Conservation (phyloP, 2,797 vertebrate genomes). For the Darevskia mixta region DNA sequence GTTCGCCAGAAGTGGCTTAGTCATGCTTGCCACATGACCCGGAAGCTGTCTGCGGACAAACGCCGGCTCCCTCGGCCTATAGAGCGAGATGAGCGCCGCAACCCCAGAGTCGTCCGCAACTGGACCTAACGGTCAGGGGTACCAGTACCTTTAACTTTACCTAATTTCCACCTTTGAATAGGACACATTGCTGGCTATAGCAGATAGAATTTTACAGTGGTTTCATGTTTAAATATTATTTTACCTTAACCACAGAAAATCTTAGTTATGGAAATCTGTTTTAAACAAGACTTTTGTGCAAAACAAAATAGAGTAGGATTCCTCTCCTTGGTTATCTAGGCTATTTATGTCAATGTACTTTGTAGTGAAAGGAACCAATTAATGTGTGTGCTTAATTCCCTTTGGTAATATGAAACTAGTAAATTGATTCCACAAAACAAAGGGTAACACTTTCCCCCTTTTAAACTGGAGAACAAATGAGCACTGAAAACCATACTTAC, state of each 20-base stretch:
- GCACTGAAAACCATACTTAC: slow-evolving; percentile 76
- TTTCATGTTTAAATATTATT: too few species aligned
- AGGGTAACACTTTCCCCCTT: not conserved
- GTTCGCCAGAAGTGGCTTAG: too few species aligned
- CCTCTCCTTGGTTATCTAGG: not conserved
- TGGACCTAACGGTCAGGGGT: too few species aligned
- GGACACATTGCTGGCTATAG: too few species aligned
- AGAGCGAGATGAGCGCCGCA: too few species aligned
- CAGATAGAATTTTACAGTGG: too few species aligned
- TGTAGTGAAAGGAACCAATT: not conserved
- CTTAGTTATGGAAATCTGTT: not conserved
- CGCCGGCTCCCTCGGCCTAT: too few species aligned
- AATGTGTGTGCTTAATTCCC: not conserved
- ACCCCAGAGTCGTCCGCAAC: too few species aligned
- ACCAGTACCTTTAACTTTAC: too few species aligned
- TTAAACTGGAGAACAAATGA: not conserved
- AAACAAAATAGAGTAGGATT: not conserved
- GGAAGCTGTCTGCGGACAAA: too few species aligned
- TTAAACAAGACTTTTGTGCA: not conserved
- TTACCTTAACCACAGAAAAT: not conserved
- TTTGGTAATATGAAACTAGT: not conserved
- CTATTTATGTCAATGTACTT: not conserved
- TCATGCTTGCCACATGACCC: too few species aligned
- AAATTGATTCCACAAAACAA: not conserved
- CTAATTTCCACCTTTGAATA: too few species aligned